Evolutionary conservation across 1,140 invertebrate species (phyloP).

Genomic region (Ruditapes philippinarum): DNA sequence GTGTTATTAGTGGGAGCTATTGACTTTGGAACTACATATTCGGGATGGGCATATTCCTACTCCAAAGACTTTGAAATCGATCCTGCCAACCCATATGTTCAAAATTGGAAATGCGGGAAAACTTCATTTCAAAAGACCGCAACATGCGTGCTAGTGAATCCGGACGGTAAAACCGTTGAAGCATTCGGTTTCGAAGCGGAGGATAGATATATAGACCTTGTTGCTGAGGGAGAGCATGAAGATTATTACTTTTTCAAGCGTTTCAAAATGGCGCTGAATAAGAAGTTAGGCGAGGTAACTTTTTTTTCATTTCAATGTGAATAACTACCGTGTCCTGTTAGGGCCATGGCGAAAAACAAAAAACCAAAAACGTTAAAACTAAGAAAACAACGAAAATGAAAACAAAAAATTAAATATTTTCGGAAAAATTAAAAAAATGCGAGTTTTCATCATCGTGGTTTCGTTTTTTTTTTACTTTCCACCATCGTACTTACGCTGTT

Average conservation of each 20-base stretch:
- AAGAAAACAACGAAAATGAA: too few relatives aligned
- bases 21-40: conserved; percentile 44
- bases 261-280: conserved; percentile 50
- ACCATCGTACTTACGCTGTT: too few relatives aligned
- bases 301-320: background rate
- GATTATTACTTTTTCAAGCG: conserved; percentile 35
- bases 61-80: background rate
- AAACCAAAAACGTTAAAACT: too few relatives aligned
- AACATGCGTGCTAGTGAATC: conserved; percentile 26
- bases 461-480: too few relatives aligned
- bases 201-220: conserved; percentile 2
- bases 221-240: background rate
- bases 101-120: background rate
- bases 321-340: too few relatives aligned
- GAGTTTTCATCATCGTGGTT: too few relatives aligned
- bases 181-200: conserved; percentile 55
- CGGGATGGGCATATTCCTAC: conserved; percentile 36
- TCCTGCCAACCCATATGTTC: background rate
- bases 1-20: background rate
- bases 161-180: conserved; percentile 30
- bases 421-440: too few relatives aligned
- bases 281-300: conserved; percentile 27
- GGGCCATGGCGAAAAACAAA: too few relatives aligned
- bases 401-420: too few relatives aligned
- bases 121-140: conserved; percentile 10